These are phyloP conservation scores for Tethea ocularis DNA, from an alignment of 2,888 invertebrate species.

Conservation along the genomic window DNA sequence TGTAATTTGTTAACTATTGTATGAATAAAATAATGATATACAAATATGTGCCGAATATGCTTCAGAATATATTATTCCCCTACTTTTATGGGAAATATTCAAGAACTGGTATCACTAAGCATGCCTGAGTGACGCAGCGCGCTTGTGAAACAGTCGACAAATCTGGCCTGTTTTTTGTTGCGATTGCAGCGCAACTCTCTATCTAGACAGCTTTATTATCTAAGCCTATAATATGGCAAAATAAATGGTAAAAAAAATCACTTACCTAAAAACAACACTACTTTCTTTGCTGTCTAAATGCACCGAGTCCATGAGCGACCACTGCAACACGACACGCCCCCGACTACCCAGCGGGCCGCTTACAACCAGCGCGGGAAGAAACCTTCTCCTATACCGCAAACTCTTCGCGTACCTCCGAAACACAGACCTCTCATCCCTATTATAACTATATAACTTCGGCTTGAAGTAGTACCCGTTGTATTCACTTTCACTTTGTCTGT, in stretches of 20 bases:
- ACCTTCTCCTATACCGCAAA: conserved; percentile 56
- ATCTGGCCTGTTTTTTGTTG: no score
- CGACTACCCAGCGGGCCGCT: conserved; percentile 63
- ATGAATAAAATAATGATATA: no score
- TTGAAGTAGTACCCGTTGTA: conserved; percentile 65
- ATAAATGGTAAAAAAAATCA: neutral
- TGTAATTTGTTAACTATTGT: no score
- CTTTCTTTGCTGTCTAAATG: conserved; percentile 63
- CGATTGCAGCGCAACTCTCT: no score
- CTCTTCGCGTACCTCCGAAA: conserved; percentile 44
- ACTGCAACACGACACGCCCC: conserved; percentile 59
- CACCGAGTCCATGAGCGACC: conserved; percentile 67
- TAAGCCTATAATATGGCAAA: no score
- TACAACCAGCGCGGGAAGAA: conserved; percentile 62
- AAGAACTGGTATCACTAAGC: no score
- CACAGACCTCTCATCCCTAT: conserved; percentile 56
- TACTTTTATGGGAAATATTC: no score
- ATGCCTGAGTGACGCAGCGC: no score
- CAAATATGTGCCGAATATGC: no score
- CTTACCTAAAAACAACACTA: conserved; percentile 81
- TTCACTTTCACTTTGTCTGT: conserved; percentile 41
- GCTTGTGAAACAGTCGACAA: no score
- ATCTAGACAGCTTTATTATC: no score
- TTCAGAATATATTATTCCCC: no score
- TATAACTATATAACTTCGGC: conserved; percentile 54